Base-by-base conservation (phyloP, 2,888 invertebrate species). In the Scaptomyza cyrtandrae region DNA sequence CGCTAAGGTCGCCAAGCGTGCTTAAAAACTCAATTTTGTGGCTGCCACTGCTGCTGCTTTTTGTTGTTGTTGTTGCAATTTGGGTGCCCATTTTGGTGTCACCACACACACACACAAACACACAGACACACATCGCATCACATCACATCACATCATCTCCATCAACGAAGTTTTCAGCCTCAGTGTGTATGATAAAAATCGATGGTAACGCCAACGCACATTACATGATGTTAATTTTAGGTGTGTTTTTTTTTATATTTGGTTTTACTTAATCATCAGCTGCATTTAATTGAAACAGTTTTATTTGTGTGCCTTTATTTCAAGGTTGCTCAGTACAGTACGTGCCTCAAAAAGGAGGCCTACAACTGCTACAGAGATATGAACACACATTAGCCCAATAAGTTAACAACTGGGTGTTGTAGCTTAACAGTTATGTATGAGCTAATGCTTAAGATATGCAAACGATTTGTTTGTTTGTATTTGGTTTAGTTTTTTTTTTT, bases 201-300 rank as follows among this genome's bases (percentile, higher is more conserved):
- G 77, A 70, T 80, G 75, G 62, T 68, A 75, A 84, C 83, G 80
- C 83, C 84, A 83, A 84, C 84, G 86, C 86, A 79, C 68, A 85
- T 75, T 78, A 82, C 78, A 82, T 71, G 68, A 78, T 71, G 78
- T 82, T 82, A 78, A 81, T 82, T 82, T 76, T 76, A 1, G 71
- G 37, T 37, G 73, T 74, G 67, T 76, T 13, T 35, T 6, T 35
- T 13, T 75, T 71, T 66, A n/a, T 55, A 82, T 64, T 75, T 59
- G 41, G 10, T 41, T 69, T 73, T 64, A 66, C 66, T 66, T 69
- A 80, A 79, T 78, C 63, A 49, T 78, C 58, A 53, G 53, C 77
- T 79, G 84, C 81, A 85, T 85, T 79, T 75, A 75, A 84, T 84
- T 84, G 73, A 86, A 86, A 84, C 73, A 83, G 73, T 79, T 84